Percentiles rank a stretch among this genome's conserved stretches.
Conservation (phyloP, 1,140 invertebrate genomes). For the Steinernema feltiae region DNA sequence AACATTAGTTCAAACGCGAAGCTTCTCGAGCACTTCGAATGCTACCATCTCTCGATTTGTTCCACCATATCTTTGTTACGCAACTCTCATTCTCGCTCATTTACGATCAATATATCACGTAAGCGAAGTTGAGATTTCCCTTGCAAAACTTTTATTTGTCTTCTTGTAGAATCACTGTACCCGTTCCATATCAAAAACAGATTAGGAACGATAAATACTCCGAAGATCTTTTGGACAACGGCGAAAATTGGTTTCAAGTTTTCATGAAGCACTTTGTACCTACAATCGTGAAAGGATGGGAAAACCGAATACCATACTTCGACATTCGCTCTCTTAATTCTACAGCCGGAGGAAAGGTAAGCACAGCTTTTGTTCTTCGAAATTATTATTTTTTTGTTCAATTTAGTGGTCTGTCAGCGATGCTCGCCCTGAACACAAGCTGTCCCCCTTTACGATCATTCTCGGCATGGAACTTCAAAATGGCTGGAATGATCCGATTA, state of each 20-base stretch:
- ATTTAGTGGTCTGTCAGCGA: not conserved
- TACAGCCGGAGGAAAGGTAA: not conserved
- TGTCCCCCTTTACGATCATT: not conserved
- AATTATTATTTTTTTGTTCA: not conserved
- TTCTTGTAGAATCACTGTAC: not conserved
- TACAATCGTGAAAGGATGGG: not conserved
- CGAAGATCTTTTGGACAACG: not conserved
- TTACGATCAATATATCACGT: not conserved
- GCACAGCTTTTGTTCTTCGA: not conserved
- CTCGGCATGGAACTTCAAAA: not conserved
- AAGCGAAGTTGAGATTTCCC: too few species aligned
- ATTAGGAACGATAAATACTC: not conserved
- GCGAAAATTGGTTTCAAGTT: not conserved
- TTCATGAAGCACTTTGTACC: not conserved
- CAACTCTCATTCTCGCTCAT: not conserved
- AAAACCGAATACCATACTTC: not conserved
- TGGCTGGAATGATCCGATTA: not conserved
- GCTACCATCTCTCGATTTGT: not conserved
- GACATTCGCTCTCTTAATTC: not conserved
- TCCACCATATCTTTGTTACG: not conserved
- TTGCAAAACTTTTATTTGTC: too few species aligned
- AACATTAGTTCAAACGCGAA: not conserved
- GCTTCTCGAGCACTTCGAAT: not conserved
- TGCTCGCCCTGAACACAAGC: not conserved
- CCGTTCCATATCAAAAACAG: not conserved